phyloP scores from a whole-genome alignment of 2,888 invertebrate genomes.

The Elysia crispata region DNA sequence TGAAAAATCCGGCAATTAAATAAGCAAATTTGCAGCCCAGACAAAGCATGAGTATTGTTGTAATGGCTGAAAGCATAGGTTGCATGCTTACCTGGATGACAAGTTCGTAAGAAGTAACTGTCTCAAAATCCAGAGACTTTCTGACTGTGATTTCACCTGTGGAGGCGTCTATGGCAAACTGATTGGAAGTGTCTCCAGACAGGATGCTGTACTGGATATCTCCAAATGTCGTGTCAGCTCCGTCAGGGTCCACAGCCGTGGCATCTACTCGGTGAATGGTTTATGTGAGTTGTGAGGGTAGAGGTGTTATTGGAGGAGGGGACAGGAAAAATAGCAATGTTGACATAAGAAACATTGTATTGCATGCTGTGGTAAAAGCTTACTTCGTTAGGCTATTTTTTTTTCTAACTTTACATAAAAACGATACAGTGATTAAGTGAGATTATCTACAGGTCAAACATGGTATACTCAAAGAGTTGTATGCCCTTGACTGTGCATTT shows the following conservation, averaged over 20 bases:
- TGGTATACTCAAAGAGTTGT: no score
- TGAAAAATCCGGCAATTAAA: no score
- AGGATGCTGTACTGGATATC: conserved; percentile 58
- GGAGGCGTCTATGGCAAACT: conserved; percentile 55
- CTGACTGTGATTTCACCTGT: conserved; percentile 47
- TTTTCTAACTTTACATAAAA: no score
- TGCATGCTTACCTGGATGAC: conserved; percentile 81
- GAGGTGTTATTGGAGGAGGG: no score
- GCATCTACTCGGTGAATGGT: conserved; percentile 41
- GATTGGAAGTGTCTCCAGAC: conserved; percentile 55
- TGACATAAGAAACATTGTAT: no score
- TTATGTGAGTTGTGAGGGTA: no score
- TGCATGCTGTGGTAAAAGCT: no score
- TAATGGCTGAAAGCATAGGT: background rate
- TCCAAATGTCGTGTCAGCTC: conserved; percentile 55
- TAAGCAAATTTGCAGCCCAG: background rate
- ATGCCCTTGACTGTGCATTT: no score
- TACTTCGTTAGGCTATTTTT: no score
- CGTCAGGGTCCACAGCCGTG: conserved; percentile 61
- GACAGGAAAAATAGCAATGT: no score
- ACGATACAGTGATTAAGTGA: no score
- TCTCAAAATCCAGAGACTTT: conserved; percentile 51
- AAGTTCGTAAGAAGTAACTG: conserved; percentile 35
- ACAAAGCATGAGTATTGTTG: background rate
- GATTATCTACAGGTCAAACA: no score